Evolutionary conservation across 2,113 vertebrate genomes (phyloP).

Genomic region (Tretioscincus oriximinensis): DNA sequence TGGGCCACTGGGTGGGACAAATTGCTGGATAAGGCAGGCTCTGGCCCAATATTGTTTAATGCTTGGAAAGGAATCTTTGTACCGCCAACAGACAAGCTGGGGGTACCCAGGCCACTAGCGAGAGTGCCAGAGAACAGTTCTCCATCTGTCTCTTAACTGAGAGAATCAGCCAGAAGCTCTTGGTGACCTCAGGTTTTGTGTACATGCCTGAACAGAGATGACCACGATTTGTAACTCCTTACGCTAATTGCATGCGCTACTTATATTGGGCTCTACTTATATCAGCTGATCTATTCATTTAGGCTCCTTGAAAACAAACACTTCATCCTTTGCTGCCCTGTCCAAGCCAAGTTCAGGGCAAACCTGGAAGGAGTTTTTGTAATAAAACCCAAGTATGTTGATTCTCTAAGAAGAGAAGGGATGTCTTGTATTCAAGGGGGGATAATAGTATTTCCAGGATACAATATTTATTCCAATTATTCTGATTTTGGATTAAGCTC

Average conservation of each 20-base stretch:
- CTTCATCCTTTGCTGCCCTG: not conserved
- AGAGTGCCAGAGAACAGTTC: not conserved
- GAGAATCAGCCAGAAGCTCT: not conserved
- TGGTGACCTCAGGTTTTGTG: not conserved
- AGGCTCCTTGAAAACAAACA: too few species aligned
- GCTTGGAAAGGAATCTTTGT: not conserved
- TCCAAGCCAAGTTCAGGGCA: not conserved
- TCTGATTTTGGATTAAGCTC: slow-evolving; percentile 52
- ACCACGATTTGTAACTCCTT: not conserved
- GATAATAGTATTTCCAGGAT: slow-evolving; percentile 39
- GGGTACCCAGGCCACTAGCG: too few species aligned
- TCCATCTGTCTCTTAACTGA: not conserved
- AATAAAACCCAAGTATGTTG: slow-evolving; percentile 21
- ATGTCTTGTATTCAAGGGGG: slow-evolving; percentile 28
- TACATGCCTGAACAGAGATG: not conserved
- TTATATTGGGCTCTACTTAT: not conserved
- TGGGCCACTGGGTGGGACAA: too few species aligned
- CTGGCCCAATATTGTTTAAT: too few species aligned
- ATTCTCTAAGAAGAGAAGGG: slow-evolving; percentile 26
- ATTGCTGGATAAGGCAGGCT: too few species aligned
- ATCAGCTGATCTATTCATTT: not conserved
- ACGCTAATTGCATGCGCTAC: not conserved
- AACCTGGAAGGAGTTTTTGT: not conserved
- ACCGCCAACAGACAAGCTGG: not conserved
- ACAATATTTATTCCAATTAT: slow-evolving; percentile 49